phyloP scores from a whole-genome alignment of 2,888 invertebrate species.

The Zootermopsis nevadensis region DNA sequence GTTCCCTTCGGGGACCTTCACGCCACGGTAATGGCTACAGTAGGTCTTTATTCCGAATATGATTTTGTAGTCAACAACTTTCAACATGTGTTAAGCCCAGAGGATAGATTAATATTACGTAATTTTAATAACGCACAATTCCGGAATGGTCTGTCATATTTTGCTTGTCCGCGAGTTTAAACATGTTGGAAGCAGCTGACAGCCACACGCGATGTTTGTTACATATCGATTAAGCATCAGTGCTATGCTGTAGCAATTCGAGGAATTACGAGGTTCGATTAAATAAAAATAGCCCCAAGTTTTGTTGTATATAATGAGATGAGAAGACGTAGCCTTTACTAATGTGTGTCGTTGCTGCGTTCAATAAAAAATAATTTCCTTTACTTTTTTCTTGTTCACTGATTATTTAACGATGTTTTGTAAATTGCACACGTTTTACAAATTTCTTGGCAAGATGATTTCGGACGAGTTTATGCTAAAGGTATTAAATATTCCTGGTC shows the following conservation, averaged over 20 bases:
- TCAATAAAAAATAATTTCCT: too few relatives aligned
- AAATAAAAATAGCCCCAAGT: background rate
- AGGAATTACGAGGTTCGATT: background rate
- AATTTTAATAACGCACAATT: background rate
- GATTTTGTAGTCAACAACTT: background rate
- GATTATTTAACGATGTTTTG: too few relatives aligned
- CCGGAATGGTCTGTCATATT: background rate
- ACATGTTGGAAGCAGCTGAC: conserved; percentile 1
- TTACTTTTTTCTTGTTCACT: too few relatives aligned
- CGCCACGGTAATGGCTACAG: too few relatives aligned
- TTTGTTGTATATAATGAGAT: background rate
- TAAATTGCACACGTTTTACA: too few relatives aligned
- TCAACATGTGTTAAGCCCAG: background rate
- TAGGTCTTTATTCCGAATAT: background rate
- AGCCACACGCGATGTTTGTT: background rate
- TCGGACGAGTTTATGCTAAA: too few relatives aligned
- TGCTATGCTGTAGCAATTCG: background rate
- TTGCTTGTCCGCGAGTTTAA: background rate
- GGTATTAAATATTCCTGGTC: too few relatives aligned
- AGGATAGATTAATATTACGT: background rate
- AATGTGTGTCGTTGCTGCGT: too few relatives aligned
- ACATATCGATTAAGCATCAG: background rate
- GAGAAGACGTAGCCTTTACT: too few relatives aligned
- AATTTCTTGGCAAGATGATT: too few relatives aligned
- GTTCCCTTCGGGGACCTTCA: too few relatives aligned